Conservation (phyloP, 92 coral and sea anemone genomes). For the Porites divaricata region DNA sequence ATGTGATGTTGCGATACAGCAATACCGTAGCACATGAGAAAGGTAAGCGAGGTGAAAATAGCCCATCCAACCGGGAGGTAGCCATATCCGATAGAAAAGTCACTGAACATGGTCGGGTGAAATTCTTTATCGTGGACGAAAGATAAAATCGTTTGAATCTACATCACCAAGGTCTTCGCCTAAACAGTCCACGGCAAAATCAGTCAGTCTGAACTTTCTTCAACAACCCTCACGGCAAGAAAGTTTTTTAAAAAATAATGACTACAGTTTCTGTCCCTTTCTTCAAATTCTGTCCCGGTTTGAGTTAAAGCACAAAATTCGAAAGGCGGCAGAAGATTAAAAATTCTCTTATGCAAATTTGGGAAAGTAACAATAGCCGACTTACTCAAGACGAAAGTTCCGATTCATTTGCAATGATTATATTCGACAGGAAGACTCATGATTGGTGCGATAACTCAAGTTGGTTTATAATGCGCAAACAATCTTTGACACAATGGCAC, state of each 20-base stretch:
- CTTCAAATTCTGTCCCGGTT: not conserved
- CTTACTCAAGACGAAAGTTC: not conserved
- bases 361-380: constrained; percentile 26
- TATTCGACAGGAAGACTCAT: not conserved
- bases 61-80: constrained; percentile 94
- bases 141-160: constrained; percentile 1
- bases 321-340: not conserved
- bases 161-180: constrained; percentile 22
- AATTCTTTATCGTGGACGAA: not conserved
- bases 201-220: not conserved
- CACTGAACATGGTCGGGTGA: constrained; percentile 55
- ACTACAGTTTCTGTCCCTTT: not conserved
- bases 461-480: constrained; percentile 16
- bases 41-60: constrained; percentile 83
- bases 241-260: too few species aligned
- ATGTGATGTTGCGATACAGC: constrained; percentile 90
- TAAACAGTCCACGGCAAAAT: not conserved
- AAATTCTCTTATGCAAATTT: constrained; percentile 29
- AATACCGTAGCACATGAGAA: constrained; percentile 85
- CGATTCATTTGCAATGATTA: constrained; percentile 8
- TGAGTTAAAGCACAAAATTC: not conserved
- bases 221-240: not conserved
- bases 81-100: constrained; percentile 89
- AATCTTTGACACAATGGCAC: constrained; percentile 10
- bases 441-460: constrained; percentile 22